A percentile compares a stretch with the other conserved stretches of the same genome.
These are phyloP conservation scores for Epistrophella euchroma DNA, from an alignment of 2,888 invertebrate species.

Conservation along the genomic window DNA sequence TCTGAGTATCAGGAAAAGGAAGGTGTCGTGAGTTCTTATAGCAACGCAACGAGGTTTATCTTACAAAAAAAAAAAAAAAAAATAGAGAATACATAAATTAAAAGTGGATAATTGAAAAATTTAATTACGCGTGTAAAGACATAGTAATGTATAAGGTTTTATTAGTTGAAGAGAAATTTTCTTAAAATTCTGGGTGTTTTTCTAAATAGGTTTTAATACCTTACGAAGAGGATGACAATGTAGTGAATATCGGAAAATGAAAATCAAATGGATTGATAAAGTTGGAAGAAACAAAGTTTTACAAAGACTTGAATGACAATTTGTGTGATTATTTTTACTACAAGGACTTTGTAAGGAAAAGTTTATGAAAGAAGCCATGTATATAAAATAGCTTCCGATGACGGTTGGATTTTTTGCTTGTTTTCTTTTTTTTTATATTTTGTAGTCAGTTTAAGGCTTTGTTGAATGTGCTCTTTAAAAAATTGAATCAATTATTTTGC, in stretches of 20 bases:
- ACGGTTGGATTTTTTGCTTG: not conserved
- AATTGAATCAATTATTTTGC: constrained; percentile 15
- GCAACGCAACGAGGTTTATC: not conserved
- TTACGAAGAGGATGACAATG: not conserved
- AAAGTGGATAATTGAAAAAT: constrained; percentile 23
- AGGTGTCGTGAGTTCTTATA: not conserved
- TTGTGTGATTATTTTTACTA: not conserved
- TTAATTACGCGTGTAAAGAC: constrained; percentile 13
- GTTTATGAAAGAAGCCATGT: not conserved
- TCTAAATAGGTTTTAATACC: not conserved
- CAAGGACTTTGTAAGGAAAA: not conserved
- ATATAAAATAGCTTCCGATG: not conserved
- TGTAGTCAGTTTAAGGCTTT: not conserved
- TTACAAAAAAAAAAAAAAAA: not conserved
- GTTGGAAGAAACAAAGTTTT: not conserved
- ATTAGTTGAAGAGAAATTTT: not conserved
- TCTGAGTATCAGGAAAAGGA: not conserved
- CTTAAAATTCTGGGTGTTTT: not conserved
- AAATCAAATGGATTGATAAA: not conserved
- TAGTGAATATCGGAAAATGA: not conserved
- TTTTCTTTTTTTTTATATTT: not conserved
- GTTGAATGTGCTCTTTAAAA: not conserved
- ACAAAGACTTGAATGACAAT: not conserved
- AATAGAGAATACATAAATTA: constrained; percentile 22
- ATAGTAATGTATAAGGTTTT: constrained; percentile 8